Evolutionary conservation across 2,113 vertebrate genomes (phyloP).

Genomic region (Mormoops blainvillei): DNA sequence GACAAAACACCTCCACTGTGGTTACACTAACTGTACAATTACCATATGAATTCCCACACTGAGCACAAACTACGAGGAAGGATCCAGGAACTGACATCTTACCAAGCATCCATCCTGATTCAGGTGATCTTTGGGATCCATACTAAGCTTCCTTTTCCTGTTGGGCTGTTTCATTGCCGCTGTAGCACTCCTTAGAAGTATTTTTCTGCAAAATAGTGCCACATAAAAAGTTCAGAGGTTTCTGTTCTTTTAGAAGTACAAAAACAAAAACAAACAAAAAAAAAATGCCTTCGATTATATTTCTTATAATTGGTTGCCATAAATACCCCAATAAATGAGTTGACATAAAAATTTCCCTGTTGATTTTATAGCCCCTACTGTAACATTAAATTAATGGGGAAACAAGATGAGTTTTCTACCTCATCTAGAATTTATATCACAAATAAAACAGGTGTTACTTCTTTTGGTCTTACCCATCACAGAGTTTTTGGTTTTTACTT

Average conservation of each 20-base stretch:
- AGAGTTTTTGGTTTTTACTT: background rate
- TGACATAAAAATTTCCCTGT: background rate
- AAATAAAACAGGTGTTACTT: background rate
- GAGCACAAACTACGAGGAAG: background rate
- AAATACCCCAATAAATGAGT: background rate
- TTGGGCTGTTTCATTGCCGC: constrained; percentile 9
- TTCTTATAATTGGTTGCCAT: background rate
- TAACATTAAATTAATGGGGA: background rate
- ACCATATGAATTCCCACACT: background rate
- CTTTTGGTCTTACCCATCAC: background rate
- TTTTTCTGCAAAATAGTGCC: constrained; percentile 13
- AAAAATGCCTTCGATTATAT: background rate
- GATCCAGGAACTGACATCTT: background rate
- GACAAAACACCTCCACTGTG: background rate
- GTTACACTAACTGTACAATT: background rate
- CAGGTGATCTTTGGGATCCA: constrained; percentile 13
- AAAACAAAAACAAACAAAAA: background rate
- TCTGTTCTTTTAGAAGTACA: background rate
- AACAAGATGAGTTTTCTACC: background rate
- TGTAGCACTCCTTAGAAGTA: background rate
- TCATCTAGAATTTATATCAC: background rate
- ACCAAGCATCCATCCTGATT: background rate
- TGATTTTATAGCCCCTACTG: background rate
- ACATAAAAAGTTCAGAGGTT: background rate
- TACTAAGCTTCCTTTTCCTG: background rate